Evolutionary conservation across 2,113 vertebrate genomes (phyloP).

Genomic region (Leucopsar rothschildi): DNA sequence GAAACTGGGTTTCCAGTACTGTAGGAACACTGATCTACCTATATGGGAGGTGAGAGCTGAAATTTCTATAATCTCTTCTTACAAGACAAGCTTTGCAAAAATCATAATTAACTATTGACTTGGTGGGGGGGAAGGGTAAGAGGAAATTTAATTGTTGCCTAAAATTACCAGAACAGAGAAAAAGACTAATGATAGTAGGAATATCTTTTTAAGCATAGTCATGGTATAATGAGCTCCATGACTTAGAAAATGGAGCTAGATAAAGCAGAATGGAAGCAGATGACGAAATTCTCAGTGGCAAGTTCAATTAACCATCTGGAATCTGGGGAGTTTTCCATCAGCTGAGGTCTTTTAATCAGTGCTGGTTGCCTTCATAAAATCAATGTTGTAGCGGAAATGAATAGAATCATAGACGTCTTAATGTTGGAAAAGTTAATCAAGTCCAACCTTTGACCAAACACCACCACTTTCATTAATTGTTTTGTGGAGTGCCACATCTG

Average conservation of each 20-base stretch:
- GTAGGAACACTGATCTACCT: not conserved
- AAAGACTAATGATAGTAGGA: not conserved
- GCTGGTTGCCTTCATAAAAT: not conserved
- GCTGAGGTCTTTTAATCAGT: not conserved
- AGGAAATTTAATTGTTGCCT: not conserved
- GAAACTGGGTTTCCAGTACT: not conserved
- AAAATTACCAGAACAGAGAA: not conserved
- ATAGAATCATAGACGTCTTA: not conserved
- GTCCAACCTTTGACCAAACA: not conserved
- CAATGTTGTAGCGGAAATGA: not conserved
- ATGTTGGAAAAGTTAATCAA: not conserved
- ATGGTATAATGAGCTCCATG: not conserved
- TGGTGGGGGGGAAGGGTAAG: not conserved
- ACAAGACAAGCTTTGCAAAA: not conserved
- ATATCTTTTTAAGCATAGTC: not conserved
- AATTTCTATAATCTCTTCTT: not conserved
- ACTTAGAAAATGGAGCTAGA: not conserved
- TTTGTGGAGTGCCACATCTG: no score
- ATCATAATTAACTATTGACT: not conserved
- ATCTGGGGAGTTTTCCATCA: not conserved
- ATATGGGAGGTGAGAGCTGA: not conserved
- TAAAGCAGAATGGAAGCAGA: not conserved
- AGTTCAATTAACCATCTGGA: not conserved
- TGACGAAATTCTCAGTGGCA: not conserved
- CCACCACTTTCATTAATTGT: fast-evolving